Evolutionary conservation across 2,888 invertebrate genomes (phyloP), one percentile per base, ranked within the genome.

Genomic region (Diloba caeruleocephala): DNA sequence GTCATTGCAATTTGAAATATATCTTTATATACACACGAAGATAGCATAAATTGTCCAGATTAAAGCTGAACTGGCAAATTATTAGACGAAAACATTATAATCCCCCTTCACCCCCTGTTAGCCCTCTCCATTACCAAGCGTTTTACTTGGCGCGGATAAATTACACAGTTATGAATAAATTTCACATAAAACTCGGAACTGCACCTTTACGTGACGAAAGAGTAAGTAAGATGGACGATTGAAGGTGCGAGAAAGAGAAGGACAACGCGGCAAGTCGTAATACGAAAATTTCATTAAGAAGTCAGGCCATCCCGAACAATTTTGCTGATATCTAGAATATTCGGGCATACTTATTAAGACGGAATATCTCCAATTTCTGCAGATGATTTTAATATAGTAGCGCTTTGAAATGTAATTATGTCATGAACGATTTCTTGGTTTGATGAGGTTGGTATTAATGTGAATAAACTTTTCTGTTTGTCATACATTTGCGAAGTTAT

Each of bases 111-210:
- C 79, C 84, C 80, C 77, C 79, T 81, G 66, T 78, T 79, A 80
- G 75, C 85, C 88, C 61, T 67, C 65, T 53, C 66, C 54, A 91
- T 91, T 91, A 90, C 90, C 72, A 68, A 82, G 82, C 88, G 85
- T 88, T 91, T 90, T 88, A 89, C 91, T 90, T 82, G 81, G 81
- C 85, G 78, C 81, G 90, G 91, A 92, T 93, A 91, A 93, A 93
- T 93, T 93, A 93, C 91, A 84, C 87, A 86, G 93, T 93, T 93
- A 94, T 94, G 94, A 94, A 94, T 94, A 94, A 93, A 93, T 93
- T 93, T 94, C 90, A 82, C 92, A 93, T 94, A 93, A 93, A 93
- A 92, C 89, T 92, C 85, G 70, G 79, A 80, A 90, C 85, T 92
- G 93, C 92, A 93, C 92, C 92, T 92, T 90, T 84, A 88, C 88